Base-by-base conservation (phyloP, 2,888 invertebrate species). In the Cremastobaeus sp. region DNA sequence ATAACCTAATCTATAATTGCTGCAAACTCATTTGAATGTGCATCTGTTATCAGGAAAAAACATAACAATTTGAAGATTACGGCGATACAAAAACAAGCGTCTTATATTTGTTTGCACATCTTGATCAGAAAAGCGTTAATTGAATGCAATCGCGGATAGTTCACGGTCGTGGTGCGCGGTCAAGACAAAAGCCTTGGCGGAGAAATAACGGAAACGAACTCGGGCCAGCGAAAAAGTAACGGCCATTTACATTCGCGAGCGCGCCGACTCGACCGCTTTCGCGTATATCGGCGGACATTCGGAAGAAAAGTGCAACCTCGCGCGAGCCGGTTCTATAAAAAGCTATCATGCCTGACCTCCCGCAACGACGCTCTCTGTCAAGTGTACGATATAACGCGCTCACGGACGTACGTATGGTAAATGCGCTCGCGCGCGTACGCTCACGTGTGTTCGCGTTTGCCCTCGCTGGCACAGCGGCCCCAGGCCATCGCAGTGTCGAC, bases 281-380 rank as follows among this genome's bases (percentile, higher is more conserved):
- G 43, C 48, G 47, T 11, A 15, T 41, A 54, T 57, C 37, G 64
- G 30, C 52, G 52, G 34, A 60, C 66, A 72, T 60, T 59, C 43
- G 60, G 54, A 41, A 60, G 74, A 76, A 74, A 65, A 71, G 72
- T 68, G 76, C 76, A 71, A 74, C 70, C 72, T 65, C 65, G 79
- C 64, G 75, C 66, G 78, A 73, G 77, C 76, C 76, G 78, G 74
- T 81, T 80, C 81, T 83, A 83, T 83, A 85, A 85, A 85, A 84
- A 83, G 81, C 79, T 79, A 83, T 84, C 82, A 79, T 83, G 79
- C 84, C 84, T 83, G 84, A 85, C 84, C 84, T 85, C 82, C 82
- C 85, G 82, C 84, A 85, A 85, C 81, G 79, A 79, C 76, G 75
- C 75, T 74, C 76, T 71, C 75, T 78, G 78, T 79, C 78, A 78